Base-by-base conservation (phyloP, 2,797 vertebrate genomes). In the Amphiprion clarkii region DNA sequence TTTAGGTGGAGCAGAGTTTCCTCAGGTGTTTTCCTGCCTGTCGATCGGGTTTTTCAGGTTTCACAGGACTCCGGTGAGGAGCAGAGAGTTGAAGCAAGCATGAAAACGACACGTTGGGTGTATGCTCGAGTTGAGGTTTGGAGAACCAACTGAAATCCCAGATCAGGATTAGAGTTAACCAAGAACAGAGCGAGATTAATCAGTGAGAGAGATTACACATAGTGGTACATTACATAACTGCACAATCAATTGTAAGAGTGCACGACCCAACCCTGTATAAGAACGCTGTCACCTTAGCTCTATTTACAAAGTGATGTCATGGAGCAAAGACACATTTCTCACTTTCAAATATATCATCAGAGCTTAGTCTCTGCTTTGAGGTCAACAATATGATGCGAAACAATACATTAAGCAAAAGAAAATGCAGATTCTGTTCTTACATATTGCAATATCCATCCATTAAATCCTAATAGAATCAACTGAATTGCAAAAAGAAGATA, bases 21-120 rank as follows among this genome's bases (percentile, higher is more conserved):
- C 39, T 36, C 11, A 52, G 72, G 83, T 77, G 81, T 72, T 88
- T 85, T 48, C 64, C 46, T 21, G 33, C 78, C 70, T 17, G 86
- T 66, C 69, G 0, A 46, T 86, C 89, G 0, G 58, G 92, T 93
- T 91, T 91, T 91, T 91, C 92, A 82, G 62, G 92, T 85, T 42
- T 0, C 1, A 58, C 76, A 5, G 74, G 74, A 62, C 57, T 71
- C 42, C 33, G 36, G 5, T 23, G 5, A 49, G 21, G 33, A 58
- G 53, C 21, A 64, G 53, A 11, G 14, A 69, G 51, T 42, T 51
- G 11, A 51, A 58, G 61, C 33, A 85, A 77, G 61, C 14, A 9
- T 10, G 51, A 29, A 17, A 16, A 13, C 40, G 6, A 48, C 52
- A 13, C 10, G 5, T 11, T 40, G 36, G 31, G 21, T 42, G n/a